phyloP scores from a whole-genome alignment of 2,888 invertebrate genomes.

The Caenorhabditis imperialis region DNA sequence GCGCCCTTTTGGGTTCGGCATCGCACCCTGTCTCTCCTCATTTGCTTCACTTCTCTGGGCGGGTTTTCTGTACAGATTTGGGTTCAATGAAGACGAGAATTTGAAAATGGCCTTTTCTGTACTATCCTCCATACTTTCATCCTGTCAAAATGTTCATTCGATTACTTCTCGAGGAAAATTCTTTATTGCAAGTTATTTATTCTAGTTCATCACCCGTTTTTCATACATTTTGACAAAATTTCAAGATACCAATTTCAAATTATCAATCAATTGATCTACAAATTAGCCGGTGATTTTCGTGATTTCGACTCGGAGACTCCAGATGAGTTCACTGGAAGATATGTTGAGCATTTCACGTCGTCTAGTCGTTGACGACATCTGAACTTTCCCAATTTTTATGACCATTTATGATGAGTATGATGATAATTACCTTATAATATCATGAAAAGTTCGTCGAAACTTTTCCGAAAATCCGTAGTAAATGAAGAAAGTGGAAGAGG shows the following conservation, averaged over 20 bases:
- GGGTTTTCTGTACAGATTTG: too few relatives aligned
- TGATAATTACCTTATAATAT: constrained; percentile 36
- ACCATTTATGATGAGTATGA: not conserved
- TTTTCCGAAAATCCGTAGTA: constrained; percentile 55
- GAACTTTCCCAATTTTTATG: not conserved
- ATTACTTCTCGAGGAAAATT: too few relatives aligned
- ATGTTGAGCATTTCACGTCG: constrained; percentile 40
- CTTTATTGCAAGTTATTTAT: too few relatives aligned
- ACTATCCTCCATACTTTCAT: too few relatives aligned
- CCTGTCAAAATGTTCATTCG: too few relatives aligned
- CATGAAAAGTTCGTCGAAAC: constrained; percentile 50
- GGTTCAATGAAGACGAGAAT: too few relatives aligned
- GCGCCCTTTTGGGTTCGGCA: too few relatives aligned
- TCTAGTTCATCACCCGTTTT: not conserved
- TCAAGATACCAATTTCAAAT: not conserved
- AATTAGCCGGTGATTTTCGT: constrained; percentile 21
- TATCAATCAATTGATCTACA: constrained; percentile 3
- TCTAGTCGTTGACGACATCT: constrained; percentile 44
- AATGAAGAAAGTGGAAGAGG: constrained; percentile 53
- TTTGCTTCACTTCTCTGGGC: too few relatives aligned
- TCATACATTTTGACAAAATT: constrained; percentile 5
- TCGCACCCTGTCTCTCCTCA: too few relatives aligned
- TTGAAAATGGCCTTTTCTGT: too few relatives aligned
- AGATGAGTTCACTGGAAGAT: constrained; percentile 40
- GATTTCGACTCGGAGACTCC: constrained; percentile 36